These are phyloP conservation scores for Eupithecia pulchellata DNA, from an alignment of 2,888 invertebrate genomes.

Conservation along the genomic window DNA sequence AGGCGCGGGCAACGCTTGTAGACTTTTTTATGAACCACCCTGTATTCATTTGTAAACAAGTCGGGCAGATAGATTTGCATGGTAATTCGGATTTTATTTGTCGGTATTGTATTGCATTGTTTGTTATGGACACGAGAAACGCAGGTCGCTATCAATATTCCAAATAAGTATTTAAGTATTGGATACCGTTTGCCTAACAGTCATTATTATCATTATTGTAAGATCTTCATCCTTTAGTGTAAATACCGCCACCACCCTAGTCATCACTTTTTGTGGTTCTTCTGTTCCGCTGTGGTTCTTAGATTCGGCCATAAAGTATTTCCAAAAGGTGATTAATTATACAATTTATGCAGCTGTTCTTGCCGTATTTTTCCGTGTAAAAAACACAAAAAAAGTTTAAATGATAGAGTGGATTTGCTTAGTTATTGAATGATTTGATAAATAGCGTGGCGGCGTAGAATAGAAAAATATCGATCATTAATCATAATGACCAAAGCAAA, in stretches of 20 bases:
- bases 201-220: neutral
- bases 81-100: neutral
- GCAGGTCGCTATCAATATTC: neutral
- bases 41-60: conserved; percentile 31
- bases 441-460: neutral
- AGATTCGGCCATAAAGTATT: neutral
- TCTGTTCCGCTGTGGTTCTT: neutral
- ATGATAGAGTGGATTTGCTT: neutral
- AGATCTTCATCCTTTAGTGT: neutral
- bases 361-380: conserved; percentile 1
- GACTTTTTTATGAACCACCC: conserved; percentile 10
- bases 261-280: neutral
- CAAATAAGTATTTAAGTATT: neutral
- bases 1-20: conserved; percentile 5
- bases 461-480: conserved; percentile 3
- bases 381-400: conserved; percentile 25
- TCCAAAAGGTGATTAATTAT: neutral
- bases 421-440: conserved; percentile 1
- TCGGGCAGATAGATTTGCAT: conserved; percentile 15
- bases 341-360: neutral
- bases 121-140: neutral
- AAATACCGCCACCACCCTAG: neutral
- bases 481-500: conserved; percentile 9
- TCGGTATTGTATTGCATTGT: neutral
- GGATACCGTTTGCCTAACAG: neutral